Conservation (phyloP, 2,113 vertebrate species). For the Campylorhamphus procurvoides region DNA sequence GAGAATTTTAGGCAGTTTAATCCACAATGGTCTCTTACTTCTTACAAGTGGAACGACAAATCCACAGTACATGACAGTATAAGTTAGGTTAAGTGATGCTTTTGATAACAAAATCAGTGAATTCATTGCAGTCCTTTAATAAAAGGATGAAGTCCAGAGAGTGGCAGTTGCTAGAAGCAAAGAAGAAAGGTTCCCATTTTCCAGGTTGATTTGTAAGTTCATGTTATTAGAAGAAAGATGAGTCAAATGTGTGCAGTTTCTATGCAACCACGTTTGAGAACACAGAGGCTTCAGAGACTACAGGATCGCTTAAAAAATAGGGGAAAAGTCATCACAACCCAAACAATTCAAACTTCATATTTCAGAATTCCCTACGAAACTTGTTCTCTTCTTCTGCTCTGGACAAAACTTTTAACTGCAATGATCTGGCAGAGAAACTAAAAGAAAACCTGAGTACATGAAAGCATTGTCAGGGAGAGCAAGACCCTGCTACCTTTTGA, state of each 20-base stretch:
- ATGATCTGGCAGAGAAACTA: background rate
- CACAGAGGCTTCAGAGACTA: slow-evolving; percentile 17
- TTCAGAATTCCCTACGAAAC: background rate
- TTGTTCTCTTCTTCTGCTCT: slow-evolving; percentile 27
- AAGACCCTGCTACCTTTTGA: slow-evolving; percentile 28
- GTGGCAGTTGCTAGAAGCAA: slow-evolving; percentile 40
- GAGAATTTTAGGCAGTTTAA: slow-evolving; percentile 43
- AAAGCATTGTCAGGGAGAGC: background rate
- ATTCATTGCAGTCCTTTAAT: slow-evolving; percentile 31
- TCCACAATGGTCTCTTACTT: slow-evolving; percentile 47
- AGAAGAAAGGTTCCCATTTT: slow-evolving; percentile 53
- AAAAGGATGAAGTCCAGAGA: slow-evolving; percentile 37
- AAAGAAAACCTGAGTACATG: slow-evolving; percentile 46
- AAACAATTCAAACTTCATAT: background rate
- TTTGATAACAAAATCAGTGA: slow-evolving; percentile 34
- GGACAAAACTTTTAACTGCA: slow-evolving; percentile 19
- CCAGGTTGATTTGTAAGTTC: slow-evolving; percentile 42
- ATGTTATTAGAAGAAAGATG: slow-evolving; percentile 26
- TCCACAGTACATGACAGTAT: slow-evolving; percentile 40
- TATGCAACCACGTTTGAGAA: slow-evolving; percentile 2
- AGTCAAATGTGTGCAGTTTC: slow-evolving; percentile 65
- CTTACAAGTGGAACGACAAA: slow-evolving; percentile 42
- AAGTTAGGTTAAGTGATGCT: slow-evolving; percentile 46
- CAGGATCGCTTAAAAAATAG: slow-evolving; percentile 1
- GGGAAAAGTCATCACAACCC: slow-evolving; percentile 10